Percentiles rank a stretch among this genome's conserved stretches.
Conservation (phyloP, 2,797 vertebrate genomes). For the Coregonus ussuriensis region DNA sequence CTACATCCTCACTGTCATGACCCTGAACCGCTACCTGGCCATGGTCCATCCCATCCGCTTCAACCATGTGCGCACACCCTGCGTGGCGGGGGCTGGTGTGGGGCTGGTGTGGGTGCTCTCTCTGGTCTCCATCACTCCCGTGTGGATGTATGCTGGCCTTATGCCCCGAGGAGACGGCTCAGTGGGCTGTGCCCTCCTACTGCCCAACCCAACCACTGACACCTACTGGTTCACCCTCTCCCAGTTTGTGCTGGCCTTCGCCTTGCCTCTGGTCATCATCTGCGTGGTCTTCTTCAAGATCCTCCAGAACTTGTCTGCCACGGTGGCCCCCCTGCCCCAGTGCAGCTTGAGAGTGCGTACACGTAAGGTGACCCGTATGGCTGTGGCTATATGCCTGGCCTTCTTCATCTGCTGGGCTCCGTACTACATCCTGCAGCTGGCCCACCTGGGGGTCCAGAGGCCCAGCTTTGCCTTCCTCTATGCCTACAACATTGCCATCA, state of each 20-base stretch:
- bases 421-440: conserved; percentile 74
- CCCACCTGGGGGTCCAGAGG: conserved; percentile 67
- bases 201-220: conserved; percentile 78
- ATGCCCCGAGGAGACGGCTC: conserved; percentile 80
- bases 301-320: conserved; percentile 83
- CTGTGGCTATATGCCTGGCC: conserved; percentile 81
- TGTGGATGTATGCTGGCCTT: conserved; percentile 86
- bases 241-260: conserved; percentile 85
- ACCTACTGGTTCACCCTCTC: conserved; percentile 88
- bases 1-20: conserved; percentile 87
- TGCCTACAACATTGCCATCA: conserved; percentile 74
- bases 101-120: conserved; percentile 82
- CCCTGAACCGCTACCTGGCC: conserved; percentile 84
- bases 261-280: conserved; percentile 80
- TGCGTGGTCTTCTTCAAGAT: conserved; percentile 84
- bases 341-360: conserved; percentile 64
- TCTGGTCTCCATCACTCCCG: conserved; percentile 80
- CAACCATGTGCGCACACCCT: conserved; percentile 79
- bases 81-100: conserved; percentile 69
- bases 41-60: conserved; percentile 86
- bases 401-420: conserved; percentile 82
- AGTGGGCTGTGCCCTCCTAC: conserved; percentile 80
- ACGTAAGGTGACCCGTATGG: too few species aligned
- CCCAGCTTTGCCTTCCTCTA: conserved; percentile 70
- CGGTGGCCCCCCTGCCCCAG: conserved; percentile 79